Evolutionary conservation across 2,888 invertebrate species (phyloP).

Genomic region (Toxonevra muliebris): DNA sequence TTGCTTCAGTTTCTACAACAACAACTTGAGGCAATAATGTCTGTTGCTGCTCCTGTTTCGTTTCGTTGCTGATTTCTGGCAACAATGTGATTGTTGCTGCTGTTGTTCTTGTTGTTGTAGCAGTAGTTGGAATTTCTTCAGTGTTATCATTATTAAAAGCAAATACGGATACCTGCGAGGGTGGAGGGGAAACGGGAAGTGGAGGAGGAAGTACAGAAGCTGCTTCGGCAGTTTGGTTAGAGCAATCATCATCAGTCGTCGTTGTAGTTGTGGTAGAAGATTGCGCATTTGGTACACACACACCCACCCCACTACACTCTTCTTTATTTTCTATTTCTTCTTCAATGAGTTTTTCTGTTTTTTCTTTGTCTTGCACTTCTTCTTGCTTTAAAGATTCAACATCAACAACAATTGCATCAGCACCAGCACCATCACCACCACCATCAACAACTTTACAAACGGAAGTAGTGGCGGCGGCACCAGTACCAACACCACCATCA

Average conservation of each 20-base stretch:
- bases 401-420: conserved; percentile 7
- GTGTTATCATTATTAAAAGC: conserved; percentile 63
- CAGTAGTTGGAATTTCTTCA: conserved; percentile 18
- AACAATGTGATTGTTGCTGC: not conserved
- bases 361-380: not conserved
- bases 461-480: conserved; percentile 19
- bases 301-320: not conserved
- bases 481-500: conserved; percentile 43
- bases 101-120: not conserved
- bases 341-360: not conserved
- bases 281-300: no score
- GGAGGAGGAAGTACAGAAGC: conserved; percentile 69
- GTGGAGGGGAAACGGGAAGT: conserved; percentile 78
- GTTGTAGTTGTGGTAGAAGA: conserved; percentile 20
- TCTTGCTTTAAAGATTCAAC: conserved; percentile 1
- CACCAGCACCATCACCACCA: conserved; percentile 12
- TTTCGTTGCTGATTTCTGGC: not conserved
- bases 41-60: not conserved
- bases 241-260: conserved; percentile 34
- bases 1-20: not conserved
- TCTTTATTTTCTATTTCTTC: not conserved
- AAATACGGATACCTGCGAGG: conserved; percentile 79
- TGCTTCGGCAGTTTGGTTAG: not conserved
- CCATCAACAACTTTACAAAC: conserved; percentile 34
- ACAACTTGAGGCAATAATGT: not conserved